Evolutionary conservation across 2,113 vertebrate genomes (phyloP), one percentile per base, ranked within the genome.

Genomic region (Misgurnus mizolepis): DNA sequence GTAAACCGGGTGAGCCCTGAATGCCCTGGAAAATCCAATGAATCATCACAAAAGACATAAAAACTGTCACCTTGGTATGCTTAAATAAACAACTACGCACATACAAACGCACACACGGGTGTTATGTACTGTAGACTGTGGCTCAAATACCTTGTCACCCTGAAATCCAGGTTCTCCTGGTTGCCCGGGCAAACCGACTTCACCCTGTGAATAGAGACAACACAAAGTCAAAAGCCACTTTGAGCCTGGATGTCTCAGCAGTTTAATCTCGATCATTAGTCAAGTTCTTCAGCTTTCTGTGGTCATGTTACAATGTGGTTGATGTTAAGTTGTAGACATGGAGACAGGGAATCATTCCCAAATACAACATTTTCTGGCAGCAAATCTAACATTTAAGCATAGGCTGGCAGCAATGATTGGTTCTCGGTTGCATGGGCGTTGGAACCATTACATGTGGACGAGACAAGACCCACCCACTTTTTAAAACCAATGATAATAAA

Each of bases 121-220:
- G 15, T 4, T 3, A 14, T 41, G 11, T 47, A 27, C 56, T 56
- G 8, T n/a, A n/a, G 50, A 70, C 1, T 55, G 3, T 47, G 53
- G 81, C n/a, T 12, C 0, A 68, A 77, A 64, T 91, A 98, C 97
- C 96, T 98, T 98, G 91, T 99, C 98, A 82, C 98, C 98, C 94
- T 95, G 95, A 93, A 95, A 98, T 88, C 98, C 98, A 0, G 86
- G 41, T 75, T 98, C 96, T 89, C 98, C 98, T 1, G 91, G 94
- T 84, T 96, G 93, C 87, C 98, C 98, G 58, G 95, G 90, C 83
- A 94, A 85, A 82, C 98, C 98, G 83, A 95, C 90, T 79, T 97
- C 94, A 84, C 96, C 97, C 98, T 99, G 91, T 68, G 34, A 74
- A 79, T 58, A 65, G 49, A 53, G 67, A 72, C 49, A 76, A 17